Base-by-base conservation (phyloP, 2,888 invertebrate species). In the Caenorhabditis doughertyi region DNA sequence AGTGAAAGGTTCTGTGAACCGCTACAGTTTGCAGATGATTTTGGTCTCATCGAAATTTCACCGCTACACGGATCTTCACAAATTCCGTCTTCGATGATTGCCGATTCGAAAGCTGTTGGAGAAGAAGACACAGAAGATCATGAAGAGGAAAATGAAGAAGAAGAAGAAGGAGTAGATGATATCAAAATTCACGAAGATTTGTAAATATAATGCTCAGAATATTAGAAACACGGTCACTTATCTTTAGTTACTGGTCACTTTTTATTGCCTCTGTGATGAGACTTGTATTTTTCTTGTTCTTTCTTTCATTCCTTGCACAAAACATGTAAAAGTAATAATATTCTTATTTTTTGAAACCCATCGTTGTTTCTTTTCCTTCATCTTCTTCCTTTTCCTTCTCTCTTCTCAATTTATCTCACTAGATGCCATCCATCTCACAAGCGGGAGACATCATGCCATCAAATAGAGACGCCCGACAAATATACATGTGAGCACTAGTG, bases 1-100 rank as follows among this genome's bases (percentile, higher is more conserved):
- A 86, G 85, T 62, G 85, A 80, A 39, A 27, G 85, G 25, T 86
- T 86, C 74, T 86, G 86, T 55, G 83, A 84, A 47, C 79, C 82
- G 1, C 49, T 86, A 4, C 85, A 86, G 47, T 83, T 79, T 44
- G 74, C 84, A 3, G 83, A 86, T 35, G 81, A 86, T 21, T 76
- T 70, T 44, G 86, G 87, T 2, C 47, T 86, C 2, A 85, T 85
- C 21, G 60, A 55, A 13, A 35, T 60, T 23, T 7, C 23, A 9
- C 60, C 60, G n/a, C 11, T 42, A 1, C 21, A 27, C 1, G 25
- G 42, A 23, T 18, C 44, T 3, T 47, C 44, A 47, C 44, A 47
- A 18, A 47, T 47, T 47, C 18, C n/a, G n/a, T n/a, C 44, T 18
- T 18, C 44, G 18, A 3, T 39, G 39, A 39, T 13, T 13, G 16